Percentiles rank a stretch among this genome's conserved stretches.
These are phyloP conservation scores for Sinella curviseta DNA, from an alignment of 1,140 invertebrate species.

Conservation along the genomic window DNA sequence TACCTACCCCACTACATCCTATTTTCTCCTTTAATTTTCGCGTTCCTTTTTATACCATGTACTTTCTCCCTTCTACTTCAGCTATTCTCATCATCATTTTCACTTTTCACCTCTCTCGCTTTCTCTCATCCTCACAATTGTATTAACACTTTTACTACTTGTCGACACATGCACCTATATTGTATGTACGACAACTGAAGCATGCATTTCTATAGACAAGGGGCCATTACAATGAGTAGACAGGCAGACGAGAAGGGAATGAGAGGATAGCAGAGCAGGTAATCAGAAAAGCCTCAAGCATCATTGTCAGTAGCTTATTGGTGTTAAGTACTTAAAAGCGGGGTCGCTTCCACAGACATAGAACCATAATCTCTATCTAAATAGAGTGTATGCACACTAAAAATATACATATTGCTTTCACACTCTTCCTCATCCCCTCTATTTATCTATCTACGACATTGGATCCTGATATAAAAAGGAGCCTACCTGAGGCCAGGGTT, in stretches of 20 bases:
- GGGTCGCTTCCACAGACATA: no score
- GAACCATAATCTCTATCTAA: no score
- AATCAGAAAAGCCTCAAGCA: slow-evolving; percentile 10
- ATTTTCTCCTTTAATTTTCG: neutral
- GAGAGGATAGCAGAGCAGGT: neutral
- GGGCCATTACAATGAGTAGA: neutral
- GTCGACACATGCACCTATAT: neutral
- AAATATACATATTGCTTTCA: no score
- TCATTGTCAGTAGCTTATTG: slow-evolving; percentile 18
- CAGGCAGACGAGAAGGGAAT: neutral
- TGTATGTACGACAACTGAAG: no score
- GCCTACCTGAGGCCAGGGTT: no score
- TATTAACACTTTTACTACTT: neutral
- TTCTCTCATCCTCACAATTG: neutral
- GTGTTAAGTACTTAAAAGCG: slow-evolving; percentile 3
- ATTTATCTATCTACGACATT: no score
- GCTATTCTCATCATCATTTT: slow-evolving; percentile 9
- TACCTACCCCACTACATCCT: neutral
- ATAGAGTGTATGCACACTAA: no score
- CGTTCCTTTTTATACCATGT: neutral
- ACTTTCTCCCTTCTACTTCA: neutral
- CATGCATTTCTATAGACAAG: no score
- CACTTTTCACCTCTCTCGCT: neutral
- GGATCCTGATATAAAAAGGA: no score
- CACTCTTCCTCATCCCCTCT: no score